Percentiles rank a stretch among this genome's conserved stretches.
Conservation (phyloP, 2,113 vertebrate species). For the Passer montanus region DNA sequence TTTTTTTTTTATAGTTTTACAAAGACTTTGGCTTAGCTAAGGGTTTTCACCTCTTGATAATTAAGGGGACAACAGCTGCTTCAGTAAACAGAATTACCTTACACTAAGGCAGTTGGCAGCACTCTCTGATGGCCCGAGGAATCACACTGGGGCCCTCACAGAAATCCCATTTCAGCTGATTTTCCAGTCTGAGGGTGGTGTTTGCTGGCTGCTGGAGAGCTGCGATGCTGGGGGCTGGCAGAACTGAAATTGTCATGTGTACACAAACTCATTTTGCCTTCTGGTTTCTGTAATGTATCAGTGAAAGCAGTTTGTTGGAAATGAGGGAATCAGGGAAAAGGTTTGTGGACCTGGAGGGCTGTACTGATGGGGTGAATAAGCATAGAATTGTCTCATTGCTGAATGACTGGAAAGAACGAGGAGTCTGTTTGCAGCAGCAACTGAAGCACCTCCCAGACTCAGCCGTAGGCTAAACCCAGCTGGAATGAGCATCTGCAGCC, state of each 20-base stretch:
- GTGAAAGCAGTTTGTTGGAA: background rate
- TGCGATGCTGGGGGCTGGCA: background rate
- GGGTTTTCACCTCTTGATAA: background rate
- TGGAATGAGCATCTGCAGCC: background rate
- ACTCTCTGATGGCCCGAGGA: background rate
- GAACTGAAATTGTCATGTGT: background rate
- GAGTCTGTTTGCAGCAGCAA: background rate
- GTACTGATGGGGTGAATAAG: background rate
- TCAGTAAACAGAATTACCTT: background rate
- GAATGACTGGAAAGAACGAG: background rate
- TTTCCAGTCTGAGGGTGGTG: background rate
- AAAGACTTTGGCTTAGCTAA: background rate
- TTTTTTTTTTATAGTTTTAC: background rate
- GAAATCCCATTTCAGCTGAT: background rate
- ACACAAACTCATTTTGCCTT: background rate
- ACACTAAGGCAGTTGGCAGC: background rate
- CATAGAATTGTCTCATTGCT: background rate
- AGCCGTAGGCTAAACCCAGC: background rate
- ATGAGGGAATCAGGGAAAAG: background rate
- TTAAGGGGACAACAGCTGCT: background rate
- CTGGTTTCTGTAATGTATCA: background rate
- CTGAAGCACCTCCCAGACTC: background rate
- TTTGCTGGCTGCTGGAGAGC: background rate
- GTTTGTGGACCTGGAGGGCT: background rate
- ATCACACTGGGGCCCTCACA: fast-evolving